Evolutionary conservation across 2,888 invertebrate species (phyloP).

Genomic region (Paralinhomoeus sp.): DNA sequence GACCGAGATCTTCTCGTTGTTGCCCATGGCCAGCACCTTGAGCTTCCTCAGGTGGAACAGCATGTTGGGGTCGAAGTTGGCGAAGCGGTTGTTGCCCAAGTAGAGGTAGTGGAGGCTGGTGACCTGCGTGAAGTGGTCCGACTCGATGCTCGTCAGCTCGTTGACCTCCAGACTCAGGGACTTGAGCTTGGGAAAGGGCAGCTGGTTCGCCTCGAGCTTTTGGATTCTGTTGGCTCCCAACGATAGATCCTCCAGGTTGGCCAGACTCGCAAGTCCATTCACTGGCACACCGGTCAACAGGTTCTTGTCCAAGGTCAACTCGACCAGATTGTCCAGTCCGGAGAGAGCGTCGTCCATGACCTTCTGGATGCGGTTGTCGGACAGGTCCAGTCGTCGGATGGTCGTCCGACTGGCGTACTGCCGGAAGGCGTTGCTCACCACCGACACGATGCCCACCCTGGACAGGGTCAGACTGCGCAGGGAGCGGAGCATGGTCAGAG

Average conservation of each 20-base stretch:
- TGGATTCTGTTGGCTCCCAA: constrained; percentile 5
- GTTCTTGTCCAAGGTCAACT: constrained; percentile 18
- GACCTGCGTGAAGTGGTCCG: background rate
- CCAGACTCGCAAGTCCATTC: constrained; percentile 12
- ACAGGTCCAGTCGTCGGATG: background rate
- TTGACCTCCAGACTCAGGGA: constrained; percentile 21
- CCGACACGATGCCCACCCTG: constrained; percentile 13
- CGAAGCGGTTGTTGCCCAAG: constrained; percentile 17
- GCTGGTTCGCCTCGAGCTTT: background rate
- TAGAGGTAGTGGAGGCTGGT: constrained; percentile 11
- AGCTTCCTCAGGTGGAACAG: constrained; percentile 13
- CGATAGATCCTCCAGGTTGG: constrained; percentile 15
- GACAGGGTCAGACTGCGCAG: constrained; percentile 9
- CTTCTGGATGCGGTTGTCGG: constrained; percentile 1
- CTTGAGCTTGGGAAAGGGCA: constrained; percentile 17
- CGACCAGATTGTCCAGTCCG: constrained; percentile 12
- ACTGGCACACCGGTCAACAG: constrained; percentile 12
- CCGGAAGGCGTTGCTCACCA: constrained; percentile 13
- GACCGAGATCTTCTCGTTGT: constrained; percentile 12
- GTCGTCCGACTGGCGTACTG: background rate
- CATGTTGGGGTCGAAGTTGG: constrained; percentile 12
- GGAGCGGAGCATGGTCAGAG: constrained; percentile 3
- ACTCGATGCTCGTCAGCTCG: constrained; percentile 7
- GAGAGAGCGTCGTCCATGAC: background rate
- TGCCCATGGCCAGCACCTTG: constrained; percentile 19